These are phyloP conservation scores for Cantharis rustica DNA, from an alignment of 2,888 invertebrate genomes.

Conservation along the genomic window DNA sequence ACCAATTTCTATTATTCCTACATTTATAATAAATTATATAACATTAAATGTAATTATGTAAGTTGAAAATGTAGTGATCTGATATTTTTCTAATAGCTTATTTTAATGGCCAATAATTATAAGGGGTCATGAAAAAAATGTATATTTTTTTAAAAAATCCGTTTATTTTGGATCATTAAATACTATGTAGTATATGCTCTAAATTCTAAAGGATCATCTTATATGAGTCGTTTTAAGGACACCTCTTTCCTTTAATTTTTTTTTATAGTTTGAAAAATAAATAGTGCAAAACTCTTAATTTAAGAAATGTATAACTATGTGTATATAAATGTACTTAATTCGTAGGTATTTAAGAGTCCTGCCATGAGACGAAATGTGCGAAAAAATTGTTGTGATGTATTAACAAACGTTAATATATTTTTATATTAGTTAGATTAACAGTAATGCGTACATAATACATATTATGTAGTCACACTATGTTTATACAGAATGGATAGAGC, in stretches of 20 bases:
- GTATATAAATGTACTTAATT: not conserved
- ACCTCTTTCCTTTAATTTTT: too few species aligned
- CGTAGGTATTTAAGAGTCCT: constrained; percentile 19
- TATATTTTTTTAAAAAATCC: not conserved
- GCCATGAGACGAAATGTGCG: constrained; percentile 27
- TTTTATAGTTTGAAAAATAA: not conserved
- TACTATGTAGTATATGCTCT: not conserved
- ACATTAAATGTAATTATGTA: not conserved
- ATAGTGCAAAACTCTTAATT: not conserved
- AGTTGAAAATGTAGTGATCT: not conserved
- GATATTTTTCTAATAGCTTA: not conserved
- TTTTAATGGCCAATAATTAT: not conserved
- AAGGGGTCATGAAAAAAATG: not conserved
- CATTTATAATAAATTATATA: not conserved
- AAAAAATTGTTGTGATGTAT: constrained; percentile 34
- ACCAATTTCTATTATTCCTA: not conserved
- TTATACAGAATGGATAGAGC: not conserved
- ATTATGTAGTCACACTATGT: not conserved
- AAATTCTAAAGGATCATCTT: not conserved
- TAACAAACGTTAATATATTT: constrained; percentile 35
- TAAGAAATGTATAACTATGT: not conserved
- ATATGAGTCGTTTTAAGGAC: not conserved
- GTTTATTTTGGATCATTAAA: not conserved
- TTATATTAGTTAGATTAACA: constrained; percentile 34
- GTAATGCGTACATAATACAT: not conserved